These are phyloP conservation scores for Crambe crambe DNA, from an alignment of 37 sponge, comb jelly and placozoan genomes.

Conservation along the genomic window DNA sequence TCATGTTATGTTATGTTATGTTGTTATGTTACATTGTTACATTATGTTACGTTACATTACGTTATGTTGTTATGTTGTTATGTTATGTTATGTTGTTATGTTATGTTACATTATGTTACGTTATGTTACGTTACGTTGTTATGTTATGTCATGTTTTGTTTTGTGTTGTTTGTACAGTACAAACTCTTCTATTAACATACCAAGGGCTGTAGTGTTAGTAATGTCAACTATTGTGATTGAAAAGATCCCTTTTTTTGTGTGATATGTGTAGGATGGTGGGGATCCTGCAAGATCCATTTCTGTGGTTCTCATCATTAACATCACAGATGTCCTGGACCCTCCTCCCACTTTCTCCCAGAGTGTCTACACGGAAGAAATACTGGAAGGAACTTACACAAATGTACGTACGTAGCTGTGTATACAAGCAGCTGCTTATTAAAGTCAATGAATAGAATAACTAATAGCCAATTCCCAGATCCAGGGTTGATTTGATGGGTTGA, in stretches of 20 bases:
- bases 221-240: too few species aligned
- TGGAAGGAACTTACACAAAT: conserved; percentile 23
- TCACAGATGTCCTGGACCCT: conserved; percentile 6
- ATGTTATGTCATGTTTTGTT: neutral
- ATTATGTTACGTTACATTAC: too few species aligned
- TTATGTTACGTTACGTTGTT: neutral
- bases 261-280: neutral
- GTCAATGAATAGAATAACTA: too few species aligned
- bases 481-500: neutral
- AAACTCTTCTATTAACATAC: too few species aligned
- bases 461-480: neutral
- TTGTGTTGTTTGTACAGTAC: neutral
- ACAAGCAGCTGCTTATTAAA: neutral
- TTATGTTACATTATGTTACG: neutral
- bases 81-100: too few species aligned
- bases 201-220: too few species aligned
- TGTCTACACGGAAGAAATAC: conserved; percentile 13
- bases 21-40: too few species aligned
- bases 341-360: conserved; percentile 26
- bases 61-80: too few species aligned
- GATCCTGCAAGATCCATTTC: neutral
- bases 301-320: conserved; percentile 1
- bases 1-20: neutral
- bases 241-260: too few species aligned
- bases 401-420: conserved; percentile 5